Percentiles rank a stretch among this genome's conserved stretches.
These are phyloP conservation scores for Tricholaema leucomelas DNA, from an alignment of 2,113 vertebrate species.

Conservation along the genomic window DNA sequence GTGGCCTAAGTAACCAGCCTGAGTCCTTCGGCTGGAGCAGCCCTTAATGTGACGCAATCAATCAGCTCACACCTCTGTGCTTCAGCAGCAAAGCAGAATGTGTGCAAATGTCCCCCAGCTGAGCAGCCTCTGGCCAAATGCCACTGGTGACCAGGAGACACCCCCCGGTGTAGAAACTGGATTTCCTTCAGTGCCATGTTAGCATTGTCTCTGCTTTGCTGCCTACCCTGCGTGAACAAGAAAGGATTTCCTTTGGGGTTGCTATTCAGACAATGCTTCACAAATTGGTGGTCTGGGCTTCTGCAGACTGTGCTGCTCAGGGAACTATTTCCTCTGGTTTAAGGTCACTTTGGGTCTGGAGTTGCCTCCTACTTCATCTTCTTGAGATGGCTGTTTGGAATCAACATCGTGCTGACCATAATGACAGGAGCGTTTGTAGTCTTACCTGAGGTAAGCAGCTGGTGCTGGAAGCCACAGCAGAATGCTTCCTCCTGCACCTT, in stretches of 20 bases:
- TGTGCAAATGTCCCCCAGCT: neutral
- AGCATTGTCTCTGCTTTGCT: neutral
- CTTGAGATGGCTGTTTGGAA: slow-evolving; percentile 95
- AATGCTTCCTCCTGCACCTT: neutral
- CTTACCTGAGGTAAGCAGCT: slow-evolving; percentile 89
- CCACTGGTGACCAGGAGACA: neutral
- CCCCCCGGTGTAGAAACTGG: neutral
- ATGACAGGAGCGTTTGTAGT: slow-evolving; percentile 97
- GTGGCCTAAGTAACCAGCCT: neutral
- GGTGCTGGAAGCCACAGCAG: neutral
- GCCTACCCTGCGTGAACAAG: neutral
- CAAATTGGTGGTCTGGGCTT: neutral
- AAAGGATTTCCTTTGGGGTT: neutral
- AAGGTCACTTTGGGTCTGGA: slow-evolving; percentile 98
- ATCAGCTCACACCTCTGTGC: neutral
- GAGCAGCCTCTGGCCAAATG: neutral
- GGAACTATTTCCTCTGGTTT: neutral
- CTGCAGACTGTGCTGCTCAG: neutral
- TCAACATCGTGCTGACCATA: slow-evolving; percentile 93
- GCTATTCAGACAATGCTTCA: neutral
- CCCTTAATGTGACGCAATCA: neutral
- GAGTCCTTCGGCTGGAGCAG: neutral
- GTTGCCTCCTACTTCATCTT: slow-evolving; percentile 99
- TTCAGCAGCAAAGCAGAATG: neutral
- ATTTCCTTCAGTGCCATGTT: neutral